Evolutionary conservation across 2,797 vertebrate genomes (phyloP).

Genomic region (Carcharodon carcharias): DNA sequence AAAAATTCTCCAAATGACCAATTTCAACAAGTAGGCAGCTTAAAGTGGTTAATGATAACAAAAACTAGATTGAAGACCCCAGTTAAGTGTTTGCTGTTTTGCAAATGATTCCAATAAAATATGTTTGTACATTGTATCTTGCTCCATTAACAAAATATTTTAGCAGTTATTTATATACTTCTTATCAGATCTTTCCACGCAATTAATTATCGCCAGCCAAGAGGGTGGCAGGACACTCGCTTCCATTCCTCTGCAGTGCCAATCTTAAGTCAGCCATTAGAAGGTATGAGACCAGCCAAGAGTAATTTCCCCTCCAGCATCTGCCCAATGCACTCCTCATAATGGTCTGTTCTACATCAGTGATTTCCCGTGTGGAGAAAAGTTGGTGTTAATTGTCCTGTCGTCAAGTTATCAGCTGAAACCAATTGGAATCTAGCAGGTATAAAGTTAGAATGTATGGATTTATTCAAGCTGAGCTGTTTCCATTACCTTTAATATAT

Average conservation of each 20-base stretch:
- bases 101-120: neutral
- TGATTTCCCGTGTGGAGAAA: slow-evolving; percentile 30
- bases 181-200: neutral
- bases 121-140: neutral
- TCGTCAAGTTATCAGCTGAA: slow-evolving; percentile 9
- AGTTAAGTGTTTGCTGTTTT: neutral
- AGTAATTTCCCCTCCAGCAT: slow-evolving; percentile 13
- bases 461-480: slow-evolving; percentile 10
- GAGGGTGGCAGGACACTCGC: neutral
- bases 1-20: neutral
- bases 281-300: neutral
- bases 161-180: neutral
- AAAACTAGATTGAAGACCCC: neutral
- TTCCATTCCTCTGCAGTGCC: neutral
- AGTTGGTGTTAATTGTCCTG: slow-evolving; percentile 20
- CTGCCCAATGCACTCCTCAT: neutral
- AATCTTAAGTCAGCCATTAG: neutral
- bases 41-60: neutral
- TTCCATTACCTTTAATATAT: slow-evolving; percentile 35
- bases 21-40: neutral
- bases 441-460: slow-evolving; percentile 3
- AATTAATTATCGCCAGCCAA: neutral
- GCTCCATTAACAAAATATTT: neutral
- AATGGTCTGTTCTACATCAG: slow-evolving; percentile 25
- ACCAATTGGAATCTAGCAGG: slow-evolving; percentile 19